These are phyloP conservation scores for Orius insidiosus DNA, from an alignment of 1,140 invertebrate species.

Conservation along the genomic window DNA sequence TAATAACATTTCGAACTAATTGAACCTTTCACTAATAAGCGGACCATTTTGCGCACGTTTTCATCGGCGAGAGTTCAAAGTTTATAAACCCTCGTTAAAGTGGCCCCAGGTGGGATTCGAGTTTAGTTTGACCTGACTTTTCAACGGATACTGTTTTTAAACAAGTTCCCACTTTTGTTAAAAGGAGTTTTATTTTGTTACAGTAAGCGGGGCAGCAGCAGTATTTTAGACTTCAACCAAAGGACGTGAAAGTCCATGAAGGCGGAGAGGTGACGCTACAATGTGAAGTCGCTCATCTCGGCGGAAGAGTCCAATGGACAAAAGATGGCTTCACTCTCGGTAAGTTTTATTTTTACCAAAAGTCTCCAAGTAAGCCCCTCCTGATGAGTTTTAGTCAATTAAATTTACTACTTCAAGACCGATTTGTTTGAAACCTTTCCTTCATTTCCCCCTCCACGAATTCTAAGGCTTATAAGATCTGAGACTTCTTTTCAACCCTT, in stretches of 20 bases:
- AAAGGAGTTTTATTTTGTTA: constrained; percentile 33
- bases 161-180: too few species aligned
- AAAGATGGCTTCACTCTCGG: constrained; percentile 87
- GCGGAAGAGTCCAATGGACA: constrained; percentile 80
- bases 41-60: not conserved
- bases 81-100: not conserved
- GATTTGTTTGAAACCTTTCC: too few species aligned
- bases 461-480: too few species aligned
- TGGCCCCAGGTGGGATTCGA: not conserved
- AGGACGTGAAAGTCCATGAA: constrained; percentile 60
- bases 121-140: not conserved
- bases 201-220: constrained; percentile 35
- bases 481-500: too few species aligned
- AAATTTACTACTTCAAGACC: too few species aligned
- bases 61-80: not conserved
- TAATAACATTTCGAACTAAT: not conserved
- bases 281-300: constrained; percentile 69
- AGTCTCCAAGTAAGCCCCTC: too few species aligned
- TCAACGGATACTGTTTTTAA: too few species aligned
- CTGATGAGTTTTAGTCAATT: too few species aligned
- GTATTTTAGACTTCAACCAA: constrained; percentile 61
- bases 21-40: not conserved
- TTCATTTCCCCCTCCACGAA: too few species aligned
- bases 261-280: constrained; percentile 63
- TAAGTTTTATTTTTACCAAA: constrained; percentile 27